These are phyloP conservation scores for Drosophila aff. DNA, from an alignment of 1,140 invertebrate genomes.

Conservation along the genomic window DNA sequence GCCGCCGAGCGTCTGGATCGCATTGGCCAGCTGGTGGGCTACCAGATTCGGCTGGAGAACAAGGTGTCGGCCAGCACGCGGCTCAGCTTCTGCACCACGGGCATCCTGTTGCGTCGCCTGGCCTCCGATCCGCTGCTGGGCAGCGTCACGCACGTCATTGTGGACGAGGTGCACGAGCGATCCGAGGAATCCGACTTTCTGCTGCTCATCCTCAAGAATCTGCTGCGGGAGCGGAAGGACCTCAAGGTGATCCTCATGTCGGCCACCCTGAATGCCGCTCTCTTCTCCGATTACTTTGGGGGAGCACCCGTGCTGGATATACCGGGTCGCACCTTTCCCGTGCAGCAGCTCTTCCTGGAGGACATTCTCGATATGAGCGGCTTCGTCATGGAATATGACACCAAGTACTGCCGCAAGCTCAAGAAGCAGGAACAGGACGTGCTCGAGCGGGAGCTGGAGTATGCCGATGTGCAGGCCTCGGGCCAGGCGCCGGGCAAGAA, in stretches of 20 bases:
- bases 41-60: constrained; percentile 93
- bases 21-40: constrained; percentile 93
- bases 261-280: constrained; percentile 92
- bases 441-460: constrained; percentile 85
- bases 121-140: constrained; percentile 90
- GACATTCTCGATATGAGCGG: constrained; percentile 89
- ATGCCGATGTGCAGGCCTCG: constrained; percentile 86
- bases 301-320: constrained; percentile 90
- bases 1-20: constrained; percentile 93
- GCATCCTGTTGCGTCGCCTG: constrained; percentile 93
- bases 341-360: constrained; percentile 92
- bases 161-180: constrained; percentile 97
- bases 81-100: constrained; percentile 95
- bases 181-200: constrained; percentile 95
- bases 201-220: constrained; percentile 91
- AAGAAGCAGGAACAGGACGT: constrained; percentile 86
- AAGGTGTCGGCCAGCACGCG: constrained; percentile 92
- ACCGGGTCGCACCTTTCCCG: constrained; percentile 92
- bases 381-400: constrained; percentile 91
- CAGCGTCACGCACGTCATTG: constrained; percentile 91
- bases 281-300: constrained; percentile 93
- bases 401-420: constrained; percentile 88
- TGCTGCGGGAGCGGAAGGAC: constrained; percentile 89
- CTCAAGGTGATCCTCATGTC: constrained; percentile 95
- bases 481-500: constrained; percentile 86